Base-by-base conservation (phyloP, 2,888 invertebrate species). In the Heliconius ismenius region DNA sequence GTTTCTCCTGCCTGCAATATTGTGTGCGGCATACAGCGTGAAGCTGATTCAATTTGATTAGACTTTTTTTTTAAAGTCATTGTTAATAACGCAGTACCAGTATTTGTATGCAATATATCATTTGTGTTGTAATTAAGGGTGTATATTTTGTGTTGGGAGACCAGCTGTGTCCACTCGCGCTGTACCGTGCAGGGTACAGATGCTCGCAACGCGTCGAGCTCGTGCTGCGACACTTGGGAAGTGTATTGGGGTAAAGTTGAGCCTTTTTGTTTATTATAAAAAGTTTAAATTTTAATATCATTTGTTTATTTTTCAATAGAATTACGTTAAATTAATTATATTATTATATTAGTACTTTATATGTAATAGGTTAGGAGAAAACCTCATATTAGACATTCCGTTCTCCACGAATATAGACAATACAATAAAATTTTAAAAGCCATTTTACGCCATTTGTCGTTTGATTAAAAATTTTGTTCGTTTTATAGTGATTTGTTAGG, bases 101-200 rank as follows among this genome's bases (percentile, higher is more conserved):
- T 58, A 60, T 32, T 72, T 32, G 32, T 72, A 54, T 36, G 58
- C 58, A 60, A 72, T 72, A 72, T 60, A 72, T 72, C 58, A 72
- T 58, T 58, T 32, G 36, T 60, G 11, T 58, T 32, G 60, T 72
- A 72, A 60, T 72, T 72, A 72, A 72, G 24, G 72, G 60, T 18
- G 58, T 18, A 36, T 60, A 72, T 72, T 58, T 72, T 60, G 58
- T 26, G 70, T 58, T 54, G 58, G 21, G n/a, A 13, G 21, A 60
- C n/a, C 70, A 72, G 70, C 70, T 72, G 70, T 72, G 70, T 54
- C 54, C 70, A 58, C 49, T 72, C 58, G 70, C 70, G 36, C 24
- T 49, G 49, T n/a, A 58, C 28, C 9, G 28, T 67, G 67, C 15
- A 39, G 39, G 39, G 67, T 67, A 26, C 64, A 69, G 68, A 69